Evolutionary conservation across 2,113 vertebrate species (phyloP).

Genomic region (Ramphastos sulfuratus): DNA sequence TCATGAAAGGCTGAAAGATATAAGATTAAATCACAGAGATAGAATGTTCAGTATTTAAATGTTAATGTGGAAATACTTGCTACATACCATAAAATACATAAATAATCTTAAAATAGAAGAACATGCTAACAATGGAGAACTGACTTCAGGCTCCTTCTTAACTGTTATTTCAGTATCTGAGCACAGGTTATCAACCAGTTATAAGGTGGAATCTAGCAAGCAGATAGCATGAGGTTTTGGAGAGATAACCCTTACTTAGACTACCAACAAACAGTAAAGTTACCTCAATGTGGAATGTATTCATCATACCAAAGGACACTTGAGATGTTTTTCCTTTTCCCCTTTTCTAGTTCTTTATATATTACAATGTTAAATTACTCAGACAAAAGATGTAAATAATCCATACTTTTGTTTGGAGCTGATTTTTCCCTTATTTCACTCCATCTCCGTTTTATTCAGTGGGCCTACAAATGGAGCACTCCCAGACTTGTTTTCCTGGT

Average conservation of each 20-base stretch:
- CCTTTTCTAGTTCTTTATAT: not conserved
- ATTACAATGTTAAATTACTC: not conserved
- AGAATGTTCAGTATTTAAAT: constrained; percentile 11
- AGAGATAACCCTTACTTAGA: not conserved
- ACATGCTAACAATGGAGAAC: not conserved
- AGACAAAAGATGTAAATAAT: not conserved
- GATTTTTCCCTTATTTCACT: not conserved
- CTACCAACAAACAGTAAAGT: not conserved
- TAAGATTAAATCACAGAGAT: constrained; percentile 2
- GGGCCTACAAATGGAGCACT: not conserved
- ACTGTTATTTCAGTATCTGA: not conserved
- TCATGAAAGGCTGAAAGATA: constrained; percentile 17
- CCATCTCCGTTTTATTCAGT: not conserved
- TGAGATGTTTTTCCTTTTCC: not conserved
- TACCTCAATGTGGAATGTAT: not conserved
- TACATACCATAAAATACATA: not conserved
- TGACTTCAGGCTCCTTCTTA: not conserved
- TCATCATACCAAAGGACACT: not conserved
- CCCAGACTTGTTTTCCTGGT: not conserved
- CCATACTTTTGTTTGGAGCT: not conserved
- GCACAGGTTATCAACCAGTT: not conserved
- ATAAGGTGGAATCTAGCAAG: not conserved
- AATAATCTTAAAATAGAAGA: not conserved
- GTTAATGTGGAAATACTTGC: not conserved
- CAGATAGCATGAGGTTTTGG: not conserved